Base-by-base conservation (phyloP, 1,140 invertebrate genomes). In the Protaetia brevitarsis region DNA sequence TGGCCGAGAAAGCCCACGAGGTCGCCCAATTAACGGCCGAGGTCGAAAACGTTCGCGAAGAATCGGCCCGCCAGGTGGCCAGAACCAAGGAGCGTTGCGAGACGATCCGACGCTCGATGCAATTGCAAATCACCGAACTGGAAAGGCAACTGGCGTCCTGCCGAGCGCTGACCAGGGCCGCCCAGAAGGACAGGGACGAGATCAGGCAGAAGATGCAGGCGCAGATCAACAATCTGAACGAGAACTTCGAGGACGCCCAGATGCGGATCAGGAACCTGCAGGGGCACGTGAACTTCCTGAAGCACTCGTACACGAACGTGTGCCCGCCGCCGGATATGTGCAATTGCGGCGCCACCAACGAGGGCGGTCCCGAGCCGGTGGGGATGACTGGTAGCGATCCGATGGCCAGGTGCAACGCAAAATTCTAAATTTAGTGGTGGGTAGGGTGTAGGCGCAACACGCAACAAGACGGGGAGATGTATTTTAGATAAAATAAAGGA, bases 161-260 rank as follows among this genome's bases (percentile, higher is more conserved):
- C 59, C 80, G 86, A 71, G 87, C 87, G 6, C 80, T 82, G 62
- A 85, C 86, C 1, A 82, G 82, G 66, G 80, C 84, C 5, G 84
- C 85, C 0, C 85, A 88, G 67, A 87, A 87, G 67, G 87, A 89
- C 56, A 80, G 85, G 36, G 87, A 88, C 68, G 86, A 88, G 82
- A 82, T 88, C 13, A 78, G 87, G 66, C 82, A 85, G 68, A 87
- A 87, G 66, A 88, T 89, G 85, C 85, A 88, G 68, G 81, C 82
- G 63, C 87, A 89, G 73, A 86, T 89, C 51, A 83, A 84, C 66
- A 84, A 86, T 37, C 69, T 88, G 56, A 87, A 84, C 64, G 86
- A 88, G 63, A 86, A 87, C 68, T 88, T 89, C 64, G 83, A 87
- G 59, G 85, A 88, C 69, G 87, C 87, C 1, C 87, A 88, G 70